Evolutionary conservation across 2,113 vertebrate species (phyloP).

Genomic region (Sus scrofa): DNA sequence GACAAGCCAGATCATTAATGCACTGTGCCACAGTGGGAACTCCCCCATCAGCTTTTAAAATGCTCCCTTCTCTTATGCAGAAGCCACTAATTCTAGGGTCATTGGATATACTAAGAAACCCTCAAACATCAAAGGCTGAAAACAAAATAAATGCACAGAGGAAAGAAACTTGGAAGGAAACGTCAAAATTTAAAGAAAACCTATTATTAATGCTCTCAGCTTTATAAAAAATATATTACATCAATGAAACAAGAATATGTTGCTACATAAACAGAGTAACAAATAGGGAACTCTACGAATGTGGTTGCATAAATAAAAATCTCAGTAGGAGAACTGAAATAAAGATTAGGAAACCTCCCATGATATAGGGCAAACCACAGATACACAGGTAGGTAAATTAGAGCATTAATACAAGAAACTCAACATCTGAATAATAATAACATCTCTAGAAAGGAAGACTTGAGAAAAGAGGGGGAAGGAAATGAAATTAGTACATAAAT

Average conservation of each 20-base stretch:
- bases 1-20: too few relatives aligned
- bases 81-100: background rate
- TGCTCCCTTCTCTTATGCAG: background rate
- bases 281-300: background rate
- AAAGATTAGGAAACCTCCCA: background rate
- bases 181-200: background rate
- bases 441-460: background rate
- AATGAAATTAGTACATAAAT: background rate
- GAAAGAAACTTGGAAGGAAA: background rate
- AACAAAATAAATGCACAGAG: background rate
- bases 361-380: background rate
- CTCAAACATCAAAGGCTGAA: background rate
- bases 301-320: too few relatives aligned
- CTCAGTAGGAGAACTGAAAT: background rate
- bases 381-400: background rate
- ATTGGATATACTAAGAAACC: background rate
- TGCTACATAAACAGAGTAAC: background rate
- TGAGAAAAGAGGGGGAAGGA: background rate
- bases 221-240: background rate
- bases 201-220: background rate
- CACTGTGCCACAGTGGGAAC: too few relatives aligned
- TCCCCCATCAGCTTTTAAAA: background rate
- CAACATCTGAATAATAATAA: background rate
- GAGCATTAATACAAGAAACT: background rate
- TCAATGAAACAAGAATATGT: background rate